Conservation (phyloP, 2,113 vertebrate species). For the Dendropsophus ebraccatus region DNA sequence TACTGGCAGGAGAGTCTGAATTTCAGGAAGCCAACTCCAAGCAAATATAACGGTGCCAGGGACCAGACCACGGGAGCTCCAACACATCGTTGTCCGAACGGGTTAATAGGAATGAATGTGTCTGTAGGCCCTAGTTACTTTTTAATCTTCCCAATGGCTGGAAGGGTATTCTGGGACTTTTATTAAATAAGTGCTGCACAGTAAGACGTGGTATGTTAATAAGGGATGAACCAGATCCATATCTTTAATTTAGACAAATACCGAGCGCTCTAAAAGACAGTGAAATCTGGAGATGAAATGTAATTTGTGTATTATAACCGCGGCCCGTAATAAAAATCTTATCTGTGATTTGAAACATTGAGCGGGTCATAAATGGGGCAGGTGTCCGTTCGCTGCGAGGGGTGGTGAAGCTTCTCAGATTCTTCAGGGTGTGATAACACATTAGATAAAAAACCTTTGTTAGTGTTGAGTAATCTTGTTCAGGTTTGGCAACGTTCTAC, state of each 20-base stretch:
- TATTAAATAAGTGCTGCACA: slow-evolving; percentile 8
- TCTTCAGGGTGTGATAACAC: not conserved
- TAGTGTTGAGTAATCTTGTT: too few species aligned
- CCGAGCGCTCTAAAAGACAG: not conserved
- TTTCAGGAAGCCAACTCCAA: not conserved
- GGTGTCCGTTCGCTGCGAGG: not conserved
- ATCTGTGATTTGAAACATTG: not conserved
- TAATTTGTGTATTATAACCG: not conserved
- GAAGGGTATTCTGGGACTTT: slow-evolving; percentile 14
- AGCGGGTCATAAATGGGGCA: not conserved
- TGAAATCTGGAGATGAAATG: slow-evolving; percentile 6
- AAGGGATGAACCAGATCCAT: slow-evolving; percentile 7
- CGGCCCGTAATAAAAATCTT: not conserved
- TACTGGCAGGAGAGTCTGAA: slow-evolving; percentile 1
- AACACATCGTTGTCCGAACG: not conserved
- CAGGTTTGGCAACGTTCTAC: too few species aligned
- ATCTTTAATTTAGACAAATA: slow-evolving; percentile 25
- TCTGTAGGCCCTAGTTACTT: slow-evolving; percentile 6
- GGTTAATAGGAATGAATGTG: not conserved
- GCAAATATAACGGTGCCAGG: not conserved
- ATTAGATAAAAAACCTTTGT: too few species aligned
- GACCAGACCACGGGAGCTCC: not conserved
- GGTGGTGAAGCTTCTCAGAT: not conserved
- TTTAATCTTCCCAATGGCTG: slow-evolving; percentile 11
- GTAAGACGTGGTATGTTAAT: not conserved